Conservation (phyloP, 2,113 vertebrate species). For the Craseonycteris thonglongyai region DNA sequence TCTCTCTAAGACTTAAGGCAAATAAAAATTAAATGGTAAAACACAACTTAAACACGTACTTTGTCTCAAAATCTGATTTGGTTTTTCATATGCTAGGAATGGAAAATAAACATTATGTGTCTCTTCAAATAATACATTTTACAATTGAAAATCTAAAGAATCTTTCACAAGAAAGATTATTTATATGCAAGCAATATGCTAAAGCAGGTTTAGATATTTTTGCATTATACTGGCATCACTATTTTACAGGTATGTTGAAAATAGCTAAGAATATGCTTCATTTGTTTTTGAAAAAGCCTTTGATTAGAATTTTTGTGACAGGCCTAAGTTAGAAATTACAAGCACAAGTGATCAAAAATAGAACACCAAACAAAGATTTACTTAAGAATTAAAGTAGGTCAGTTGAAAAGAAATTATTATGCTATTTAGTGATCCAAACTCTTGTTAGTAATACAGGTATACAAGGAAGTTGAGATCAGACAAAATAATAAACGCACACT, state of each 20-base stretch:
- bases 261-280: conserved; percentile 46
- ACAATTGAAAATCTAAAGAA: conserved; percentile 60
- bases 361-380: conserved; percentile 35
- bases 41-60: background rate
- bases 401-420: background rate
- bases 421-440: conserved; percentile 39
- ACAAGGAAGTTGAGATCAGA: background rate
- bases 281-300: conserved; percentile 65
- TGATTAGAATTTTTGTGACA: conserved; percentile 67
- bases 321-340: conserved; percentile 58
- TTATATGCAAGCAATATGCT: conserved; percentile 57
- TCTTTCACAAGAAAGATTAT: conserved; percentile 39
- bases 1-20: background rate
- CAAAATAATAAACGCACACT: background rate
- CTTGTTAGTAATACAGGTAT: conserved; percentile 26
- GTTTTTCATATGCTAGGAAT: background rate
- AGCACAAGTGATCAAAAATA: conserved; percentile 60
- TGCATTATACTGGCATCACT: conserved; percentile 24
- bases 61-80: background rate
- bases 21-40: background rate
- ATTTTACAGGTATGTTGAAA: conserved; percentile 64
- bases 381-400: conserved; percentile 30
- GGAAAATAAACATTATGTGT: conserved; percentile 59
- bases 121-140: conserved; percentile 46
- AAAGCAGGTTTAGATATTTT: conserved; percentile 32